Evolutionary conservation across 2,888 invertebrate species (phyloP).

Genomic region (Theretra japonica): DNA sequence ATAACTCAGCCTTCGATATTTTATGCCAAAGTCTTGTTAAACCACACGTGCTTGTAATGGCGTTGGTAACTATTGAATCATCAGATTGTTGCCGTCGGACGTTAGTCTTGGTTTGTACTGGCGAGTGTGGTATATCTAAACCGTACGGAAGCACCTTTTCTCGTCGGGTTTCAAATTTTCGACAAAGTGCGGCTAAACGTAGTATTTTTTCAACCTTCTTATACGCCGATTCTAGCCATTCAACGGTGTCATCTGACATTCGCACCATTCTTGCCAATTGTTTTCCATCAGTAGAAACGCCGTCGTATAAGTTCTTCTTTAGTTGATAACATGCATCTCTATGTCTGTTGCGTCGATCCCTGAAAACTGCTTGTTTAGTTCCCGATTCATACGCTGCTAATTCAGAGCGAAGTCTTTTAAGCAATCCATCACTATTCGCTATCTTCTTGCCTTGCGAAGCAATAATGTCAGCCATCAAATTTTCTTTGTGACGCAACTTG

Average conservation of each 20-base stretch:
- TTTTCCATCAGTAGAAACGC: slow-evolving; percentile 60
- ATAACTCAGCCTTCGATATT: slow-evolving; percentile 71
- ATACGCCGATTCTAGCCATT: slow-evolving; percentile 68
- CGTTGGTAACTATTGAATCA: slow-evolving; percentile 65
- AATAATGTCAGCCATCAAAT: slow-evolving; percentile 76
- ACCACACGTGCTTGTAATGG: slow-evolving; percentile 65
- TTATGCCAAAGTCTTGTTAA: slow-evolving; percentile 74
- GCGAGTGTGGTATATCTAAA: slow-evolving; percentile 55
- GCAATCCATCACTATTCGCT: slow-evolving; percentile 67
- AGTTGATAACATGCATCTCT: slow-evolving; percentile 66
- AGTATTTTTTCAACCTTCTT: slow-evolving; percentile 81
- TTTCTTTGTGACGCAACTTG: slow-evolving; percentile 72
- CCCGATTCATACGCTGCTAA: slow-evolving; percentile 75
- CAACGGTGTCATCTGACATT: slow-evolving; percentile 67
- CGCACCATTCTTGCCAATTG: slow-evolving; percentile 65
- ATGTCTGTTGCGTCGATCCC: slow-evolving; percentile 72
- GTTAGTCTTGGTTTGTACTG: slow-evolving; percentile 53
- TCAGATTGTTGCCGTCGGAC: slow-evolving; percentile 59
- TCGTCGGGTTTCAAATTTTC: slow-evolving; percentile 83
- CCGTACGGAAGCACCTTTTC: slow-evolving; percentile 80
- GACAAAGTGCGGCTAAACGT: slow-evolving; percentile 79
- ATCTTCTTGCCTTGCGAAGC: slow-evolving; percentile 75
- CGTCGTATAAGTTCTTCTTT: slow-evolving; percentile 61
- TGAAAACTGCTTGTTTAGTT: slow-evolving; percentile 73
- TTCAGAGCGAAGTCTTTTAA: slow-evolving; percentile 67